These are phyloP conservation scores for Tenthredo mesomela DNA, from an alignment of 2,888 invertebrate genomes.

Conservation along the genomic window DNA sequence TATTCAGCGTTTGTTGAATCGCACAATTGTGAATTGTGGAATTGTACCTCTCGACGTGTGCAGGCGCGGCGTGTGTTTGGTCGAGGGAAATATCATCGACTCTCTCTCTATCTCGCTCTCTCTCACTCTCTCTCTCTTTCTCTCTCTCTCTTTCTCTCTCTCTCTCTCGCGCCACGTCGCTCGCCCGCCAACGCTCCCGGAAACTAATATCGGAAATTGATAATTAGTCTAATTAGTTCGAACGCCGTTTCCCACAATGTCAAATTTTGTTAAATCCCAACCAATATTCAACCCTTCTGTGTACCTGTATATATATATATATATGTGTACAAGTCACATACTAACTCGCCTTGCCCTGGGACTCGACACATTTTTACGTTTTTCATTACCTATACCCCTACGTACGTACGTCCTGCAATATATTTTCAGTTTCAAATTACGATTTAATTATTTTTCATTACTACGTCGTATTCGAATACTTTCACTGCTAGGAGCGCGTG, in stretches of 20 bases:
- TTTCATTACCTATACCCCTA: background rate
- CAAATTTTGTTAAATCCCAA: conserved; percentile 38
- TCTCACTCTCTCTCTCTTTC: background rate
- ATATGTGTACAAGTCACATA: background rate
- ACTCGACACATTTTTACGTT: background rate
- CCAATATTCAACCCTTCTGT: conserved; percentile 8
- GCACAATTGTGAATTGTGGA: conserved; percentile 42
- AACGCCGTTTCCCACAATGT: conserved; percentile 47
- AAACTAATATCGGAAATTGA: conserved; percentile 66
- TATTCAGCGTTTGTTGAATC: conserved; percentile 61
- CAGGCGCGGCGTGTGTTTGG: conserved; percentile 57
- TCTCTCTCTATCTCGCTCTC: no score
- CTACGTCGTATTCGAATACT: no score
- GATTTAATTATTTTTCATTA: background rate
- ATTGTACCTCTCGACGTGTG: conserved; percentile 39
- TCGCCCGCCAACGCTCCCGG: conserved; percentile 54
- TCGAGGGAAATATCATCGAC: conserved; percentile 60
- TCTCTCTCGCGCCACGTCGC: conserved; percentile 8
- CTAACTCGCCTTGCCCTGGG: no score
- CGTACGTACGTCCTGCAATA: background rate
- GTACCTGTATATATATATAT: background rate
- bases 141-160: background rate
- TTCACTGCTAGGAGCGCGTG: no score
- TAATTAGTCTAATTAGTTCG: conserved; percentile 70
- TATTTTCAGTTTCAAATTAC: background rate